A percentile compares a stretch with the other conserved stretches of the same genome.
phyloP scores from a whole-genome alignment of 2,113 vertebrate species.

The Talpa occidentalis region DNA sequence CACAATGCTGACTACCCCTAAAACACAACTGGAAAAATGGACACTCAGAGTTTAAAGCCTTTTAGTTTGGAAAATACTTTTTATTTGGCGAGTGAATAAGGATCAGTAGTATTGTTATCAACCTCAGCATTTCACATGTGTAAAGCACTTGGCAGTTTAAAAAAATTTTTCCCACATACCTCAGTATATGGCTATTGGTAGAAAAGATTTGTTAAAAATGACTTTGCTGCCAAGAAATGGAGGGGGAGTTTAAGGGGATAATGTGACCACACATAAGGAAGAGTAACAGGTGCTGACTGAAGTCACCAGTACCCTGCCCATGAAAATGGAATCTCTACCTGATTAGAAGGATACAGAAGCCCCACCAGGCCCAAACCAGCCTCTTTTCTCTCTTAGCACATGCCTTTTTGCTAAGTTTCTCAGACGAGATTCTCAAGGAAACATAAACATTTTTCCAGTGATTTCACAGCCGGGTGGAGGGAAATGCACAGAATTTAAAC shows the following conservation, averaged over 20 bases:
- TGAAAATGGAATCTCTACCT: not conserved
- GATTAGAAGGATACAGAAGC: not conserved
- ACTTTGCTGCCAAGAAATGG: not conserved
- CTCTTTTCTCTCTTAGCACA: not conserved
- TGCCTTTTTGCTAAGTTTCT: not conserved
- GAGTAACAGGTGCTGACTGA: not conserved
- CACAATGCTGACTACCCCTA: fast-evolving
- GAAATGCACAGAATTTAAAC: not conserved
- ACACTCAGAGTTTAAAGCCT: not conserved
- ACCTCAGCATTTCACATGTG: not conserved
- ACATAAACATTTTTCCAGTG: not conserved
- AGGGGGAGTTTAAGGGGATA: not conserved
- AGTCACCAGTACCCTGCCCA: not conserved
- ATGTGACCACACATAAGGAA: not conserved
- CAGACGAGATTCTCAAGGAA: not conserved
- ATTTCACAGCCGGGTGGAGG: not conserved
- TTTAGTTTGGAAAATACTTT: not conserved
- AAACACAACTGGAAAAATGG: not conserved
- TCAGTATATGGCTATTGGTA: not conserved
- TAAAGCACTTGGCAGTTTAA: not conserved
- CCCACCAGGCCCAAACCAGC: not conserved
- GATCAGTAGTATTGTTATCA: not conserved
- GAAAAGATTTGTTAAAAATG: not conserved
- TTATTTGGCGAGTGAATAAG: not conserved
- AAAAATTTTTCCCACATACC: not conserved